Percentiles rank a stretch among this genome's conserved stretches.
Conservation (phyloP, 2,888 invertebrate species). For the Aporophyla lueneburgensis region DNA sequence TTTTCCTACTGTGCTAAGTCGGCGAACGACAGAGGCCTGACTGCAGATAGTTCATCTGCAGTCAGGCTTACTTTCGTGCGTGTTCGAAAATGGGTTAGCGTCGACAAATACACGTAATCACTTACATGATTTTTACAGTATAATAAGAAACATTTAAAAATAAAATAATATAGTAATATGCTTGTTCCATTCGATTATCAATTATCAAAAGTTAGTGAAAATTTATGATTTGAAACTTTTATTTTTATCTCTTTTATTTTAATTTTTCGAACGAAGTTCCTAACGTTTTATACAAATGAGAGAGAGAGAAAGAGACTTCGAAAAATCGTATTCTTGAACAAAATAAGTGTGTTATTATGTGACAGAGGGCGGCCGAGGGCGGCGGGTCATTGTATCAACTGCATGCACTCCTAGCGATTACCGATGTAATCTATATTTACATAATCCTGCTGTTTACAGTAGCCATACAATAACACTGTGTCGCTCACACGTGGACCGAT, state of each 20-base stretch:
- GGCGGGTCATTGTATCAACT: conserved; percentile 14
- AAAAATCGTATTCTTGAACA: not conserved
- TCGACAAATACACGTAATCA: too few species aligned
- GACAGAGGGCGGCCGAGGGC: not conserved
- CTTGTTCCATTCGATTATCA: not conserved
- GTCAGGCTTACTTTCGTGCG: too few species aligned
- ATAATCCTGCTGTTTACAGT: conserved; percentile 43
- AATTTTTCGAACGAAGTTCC: too few species aligned
- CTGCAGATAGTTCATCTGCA: too few species aligned
- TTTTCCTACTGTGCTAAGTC: too few species aligned
- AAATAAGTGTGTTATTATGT: not conserved
- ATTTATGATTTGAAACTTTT: not conserved
- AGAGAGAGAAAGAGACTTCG: too few species aligned
- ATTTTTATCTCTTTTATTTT: too few species aligned
- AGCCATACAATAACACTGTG: conserved; percentile 38
- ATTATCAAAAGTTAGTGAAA: not conserved
- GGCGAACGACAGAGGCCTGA: too few species aligned
- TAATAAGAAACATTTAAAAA: not conserved
- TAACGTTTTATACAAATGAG: too few species aligned
- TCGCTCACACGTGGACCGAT: conserved; percentile 34
- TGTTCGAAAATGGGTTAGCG: too few species aligned
- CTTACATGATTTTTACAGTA: not conserved
- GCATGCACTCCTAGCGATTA: conserved; percentile 15
- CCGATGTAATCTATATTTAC: conserved; percentile 43
- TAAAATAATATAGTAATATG: not conserved